A percentile compares a stretch with the other conserved stretches of the same genome.
Conservation (phyloP, 1,140 invertebrate species). For the Sarcophaga bullata region DNA sequence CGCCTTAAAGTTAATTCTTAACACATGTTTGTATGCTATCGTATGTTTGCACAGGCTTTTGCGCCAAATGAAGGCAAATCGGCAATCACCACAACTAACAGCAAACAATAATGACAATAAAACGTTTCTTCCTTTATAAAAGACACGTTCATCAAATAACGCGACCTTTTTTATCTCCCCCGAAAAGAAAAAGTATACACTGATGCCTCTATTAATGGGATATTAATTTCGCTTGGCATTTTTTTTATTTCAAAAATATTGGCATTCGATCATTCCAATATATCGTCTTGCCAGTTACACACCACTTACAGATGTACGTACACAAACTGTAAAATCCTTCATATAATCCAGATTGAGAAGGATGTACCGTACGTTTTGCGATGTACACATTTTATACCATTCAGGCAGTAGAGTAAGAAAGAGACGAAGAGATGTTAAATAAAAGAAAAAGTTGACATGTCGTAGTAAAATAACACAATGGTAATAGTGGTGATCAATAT, state of each 20-base stretch:
- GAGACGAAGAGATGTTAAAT: too few relatives aligned
- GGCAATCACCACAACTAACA: conserved; percentile 21
- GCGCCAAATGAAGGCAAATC: neutral
- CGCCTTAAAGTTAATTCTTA: too few relatives aligned
- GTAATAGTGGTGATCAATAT: conserved; percentile 12
- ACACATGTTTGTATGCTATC: too few relatives aligned
- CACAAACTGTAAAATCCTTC: neutral
- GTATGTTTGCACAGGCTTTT: neutral
- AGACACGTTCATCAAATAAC: conserved; percentile 36
- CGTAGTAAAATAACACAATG: conserved; percentile 12
- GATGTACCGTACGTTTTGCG: neutral
- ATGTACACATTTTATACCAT: neutral
- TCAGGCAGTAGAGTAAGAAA: neutral
- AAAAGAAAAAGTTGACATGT: conserved; percentile 8
- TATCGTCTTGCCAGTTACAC: neutral
- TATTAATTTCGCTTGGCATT: neutral
- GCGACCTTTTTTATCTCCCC: neutral
- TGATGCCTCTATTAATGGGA: neutral
- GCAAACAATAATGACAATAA: conserved; percentile 39
- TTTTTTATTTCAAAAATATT: neutral
- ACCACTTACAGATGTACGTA: neutral
- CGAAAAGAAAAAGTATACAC: neutral
- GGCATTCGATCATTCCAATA: neutral
- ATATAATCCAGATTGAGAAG: neutral
- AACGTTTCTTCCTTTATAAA: conserved; percentile 28